Conservation (phyloP, 2,888 invertebrate genomes). For the Agrilus biguttatus region DNA sequence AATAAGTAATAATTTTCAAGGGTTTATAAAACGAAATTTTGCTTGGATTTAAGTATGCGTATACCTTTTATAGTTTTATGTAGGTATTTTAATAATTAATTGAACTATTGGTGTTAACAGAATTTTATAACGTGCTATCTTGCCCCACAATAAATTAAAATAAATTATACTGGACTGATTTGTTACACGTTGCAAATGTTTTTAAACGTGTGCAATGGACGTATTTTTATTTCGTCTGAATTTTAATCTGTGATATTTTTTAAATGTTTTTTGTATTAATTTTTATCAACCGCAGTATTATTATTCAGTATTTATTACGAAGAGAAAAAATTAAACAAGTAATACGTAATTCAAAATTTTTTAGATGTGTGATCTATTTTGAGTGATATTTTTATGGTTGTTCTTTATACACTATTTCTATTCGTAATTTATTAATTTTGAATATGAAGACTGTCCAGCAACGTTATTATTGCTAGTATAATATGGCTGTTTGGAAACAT, state of each 20-base stretch:
- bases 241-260: slow-evolving; percentile 9
- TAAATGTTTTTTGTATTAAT: slow-evolving; percentile 1
- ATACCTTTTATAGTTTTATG: too few relatives aligned
- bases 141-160: too few relatives aligned
- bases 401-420: neutral
- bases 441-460: too few relatives aligned
- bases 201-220: slow-evolving; percentile 6
- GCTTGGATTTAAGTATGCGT: too few relatives aligned
- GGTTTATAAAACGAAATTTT: too few relatives aligned
- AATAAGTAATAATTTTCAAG: too few relatives aligned
- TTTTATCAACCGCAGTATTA: neutral
- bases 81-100: too few relatives aligned
- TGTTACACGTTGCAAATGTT: slow-evolving; percentile 9
- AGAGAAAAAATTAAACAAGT: neutral
- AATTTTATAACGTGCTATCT: too few relatives aligned
- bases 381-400: neutral
- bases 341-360: too few relatives aligned
- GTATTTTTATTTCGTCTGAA: slow-evolving; percentile 4
- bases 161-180: too few relatives aligned
- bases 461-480: slow-evolving; percentile 1
- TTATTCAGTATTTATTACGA: neutral
- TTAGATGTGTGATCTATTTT: neutral
- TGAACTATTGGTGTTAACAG: too few relatives aligned
- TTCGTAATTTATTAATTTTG: neutral
- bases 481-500: slow-evolving; percentile 10